Percentiles rank a stretch among this genome's conserved stretches.
Evolutionary conservation across 2,888 invertebrate species (phyloP).

Genomic region (Cantharis rufa): DNA sequence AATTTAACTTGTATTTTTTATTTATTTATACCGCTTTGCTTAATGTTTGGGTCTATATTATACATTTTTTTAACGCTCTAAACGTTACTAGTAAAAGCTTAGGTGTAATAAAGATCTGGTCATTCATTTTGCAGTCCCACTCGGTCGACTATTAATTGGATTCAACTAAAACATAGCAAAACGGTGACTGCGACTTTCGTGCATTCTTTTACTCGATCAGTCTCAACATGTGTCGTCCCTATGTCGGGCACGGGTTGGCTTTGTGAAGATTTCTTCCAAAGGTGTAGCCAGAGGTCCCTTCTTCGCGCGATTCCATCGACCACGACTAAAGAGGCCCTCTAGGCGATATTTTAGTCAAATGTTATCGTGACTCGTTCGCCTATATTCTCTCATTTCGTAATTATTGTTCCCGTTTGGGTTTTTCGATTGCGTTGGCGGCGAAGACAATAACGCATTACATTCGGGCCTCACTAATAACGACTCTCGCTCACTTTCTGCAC

Average conservation of each 20-base stretch:
- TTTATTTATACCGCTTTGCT: conserved; percentile 24
- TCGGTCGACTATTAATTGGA: background rate
- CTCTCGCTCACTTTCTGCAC: conserved; percentile 63
- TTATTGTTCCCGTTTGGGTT: conserved; percentile 75
- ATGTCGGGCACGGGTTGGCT: conserved; percentile 49
- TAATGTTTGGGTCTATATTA: conserved; percentile 22
- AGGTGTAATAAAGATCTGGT: conserved; percentile 18
- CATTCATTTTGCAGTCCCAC: background rate
- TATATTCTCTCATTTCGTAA: conserved; percentile 78
- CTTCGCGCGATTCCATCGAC: conserved; percentile 56
- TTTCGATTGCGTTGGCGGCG: conserved; percentile 54
- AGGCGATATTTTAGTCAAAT: conserved; percentile 79
- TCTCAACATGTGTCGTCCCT: conserved; percentile 50
- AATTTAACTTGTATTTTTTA: background rate
- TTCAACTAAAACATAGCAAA: conserved; percentile 20
- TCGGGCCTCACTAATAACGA: conserved; percentile 62
- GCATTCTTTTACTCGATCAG: conserved; percentile 23
- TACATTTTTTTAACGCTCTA: conserved; percentile 22
- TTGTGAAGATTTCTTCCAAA: conserved; percentile 56
- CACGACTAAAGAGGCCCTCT: conserved; percentile 70
- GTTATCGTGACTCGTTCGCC: conserved; percentile 56
- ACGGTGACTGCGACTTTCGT: conserved; percentile 25
- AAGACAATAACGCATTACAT: conserved; percentile 55
- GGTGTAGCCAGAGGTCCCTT: conserved; percentile 58
- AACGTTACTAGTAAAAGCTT: conserved; percentile 27